A percentile compares a stretch with the other conserved stretches of the same genome.
These are phyloP conservation scores for Ormyrus labotus DNA, from an alignment of 2,888 invertebrate species.

Conservation along the genomic window DNA sequence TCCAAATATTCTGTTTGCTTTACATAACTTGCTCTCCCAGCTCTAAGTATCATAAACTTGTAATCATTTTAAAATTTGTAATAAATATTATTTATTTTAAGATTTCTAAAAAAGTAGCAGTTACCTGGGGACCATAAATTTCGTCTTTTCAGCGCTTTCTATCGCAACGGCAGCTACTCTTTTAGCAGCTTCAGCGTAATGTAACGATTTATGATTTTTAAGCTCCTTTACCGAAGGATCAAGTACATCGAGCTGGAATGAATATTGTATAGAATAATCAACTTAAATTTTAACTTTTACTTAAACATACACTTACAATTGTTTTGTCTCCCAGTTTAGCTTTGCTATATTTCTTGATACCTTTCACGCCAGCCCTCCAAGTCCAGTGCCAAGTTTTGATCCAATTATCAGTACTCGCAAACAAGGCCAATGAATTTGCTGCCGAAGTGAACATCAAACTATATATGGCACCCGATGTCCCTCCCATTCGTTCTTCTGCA, in stretches of 20 bases:
- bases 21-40: slow-evolving; percentile 86
- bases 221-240: slow-evolving; percentile 76
- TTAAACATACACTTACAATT: slow-evolving; percentile 77
- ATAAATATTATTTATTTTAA: slow-evolving; percentile 18
- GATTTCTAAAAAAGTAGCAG: slow-evolving; percentile 42
- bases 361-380: slow-evolving; percentile 78
- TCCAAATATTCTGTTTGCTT: slow-evolving; percentile 75
- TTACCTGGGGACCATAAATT: slow-evolving; percentile 79
- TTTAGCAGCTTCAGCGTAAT: slow-evolving; percentile 70
- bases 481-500: slow-evolving; percentile 85
- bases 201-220: slow-evolving; percentile 68
- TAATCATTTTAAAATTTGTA: background rate
- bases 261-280: background rate
- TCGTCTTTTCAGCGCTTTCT: slow-evolving; percentile 77
- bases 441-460: slow-evolving; percentile 85
- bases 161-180: slow-evolving; percentile 75
- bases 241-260: slow-evolving; percentile 79
- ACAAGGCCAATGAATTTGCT: slow-evolving; percentile 73
- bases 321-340: slow-evolving; percentile 86
- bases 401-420: slow-evolving; percentile 58
- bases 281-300: background rate
- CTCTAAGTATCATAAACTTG: slow-evolving; percentile 72
- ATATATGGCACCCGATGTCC: slow-evolving; percentile 88
- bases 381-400: slow-evolving; percentile 77
- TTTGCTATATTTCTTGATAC: slow-evolving; percentile 83